Conservation (phyloP, 2,888 invertebrate species). For the Erpobdella octoculata region DNA sequence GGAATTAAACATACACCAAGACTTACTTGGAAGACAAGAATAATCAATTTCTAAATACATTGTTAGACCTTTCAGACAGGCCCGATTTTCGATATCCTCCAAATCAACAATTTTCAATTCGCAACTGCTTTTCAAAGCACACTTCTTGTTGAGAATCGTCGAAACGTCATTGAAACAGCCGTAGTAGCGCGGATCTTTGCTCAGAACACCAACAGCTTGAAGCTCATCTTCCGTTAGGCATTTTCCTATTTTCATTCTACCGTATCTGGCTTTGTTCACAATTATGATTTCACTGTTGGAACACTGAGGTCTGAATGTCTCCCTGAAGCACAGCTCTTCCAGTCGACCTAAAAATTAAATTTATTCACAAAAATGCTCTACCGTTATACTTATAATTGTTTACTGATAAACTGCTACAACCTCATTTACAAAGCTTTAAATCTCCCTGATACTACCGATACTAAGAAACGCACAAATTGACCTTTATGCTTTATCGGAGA, state of each 20-base stretch:
- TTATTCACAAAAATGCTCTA: background rate
- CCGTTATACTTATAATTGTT: background rate
- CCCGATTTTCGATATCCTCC: background rate
- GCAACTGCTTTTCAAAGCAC: slow-evolving; percentile 10
- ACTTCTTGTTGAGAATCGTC: background rate
- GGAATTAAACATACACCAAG: no score
- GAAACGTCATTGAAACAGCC: slow-evolving; percentile 21
- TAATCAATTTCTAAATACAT: slow-evolving; percentile 25
- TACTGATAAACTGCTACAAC: background rate
- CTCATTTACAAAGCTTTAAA: background rate
- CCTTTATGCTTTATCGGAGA: no score
- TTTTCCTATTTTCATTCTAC: slow-evolving; percentile 20
- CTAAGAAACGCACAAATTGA: no score
- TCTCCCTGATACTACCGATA: background rate
- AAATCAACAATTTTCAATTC: background rate
- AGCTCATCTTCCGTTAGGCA: slow-evolving; percentile 3
- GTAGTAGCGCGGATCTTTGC: background rate
- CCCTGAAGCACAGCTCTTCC: background rate
- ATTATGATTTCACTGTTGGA: background rate
- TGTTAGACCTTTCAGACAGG: slow-evolving; percentile 24
- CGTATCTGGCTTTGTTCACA: slow-evolving; percentile 21
- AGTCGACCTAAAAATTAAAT: background rate
- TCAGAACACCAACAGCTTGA: background rate
- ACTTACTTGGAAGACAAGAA: slow-evolving; percentile 20
- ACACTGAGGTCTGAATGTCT: slow-evolving; percentile 13